phyloP scores from a whole-genome alignment of 2,888 invertebrate species.

The Uropetala carovei region DNA sequence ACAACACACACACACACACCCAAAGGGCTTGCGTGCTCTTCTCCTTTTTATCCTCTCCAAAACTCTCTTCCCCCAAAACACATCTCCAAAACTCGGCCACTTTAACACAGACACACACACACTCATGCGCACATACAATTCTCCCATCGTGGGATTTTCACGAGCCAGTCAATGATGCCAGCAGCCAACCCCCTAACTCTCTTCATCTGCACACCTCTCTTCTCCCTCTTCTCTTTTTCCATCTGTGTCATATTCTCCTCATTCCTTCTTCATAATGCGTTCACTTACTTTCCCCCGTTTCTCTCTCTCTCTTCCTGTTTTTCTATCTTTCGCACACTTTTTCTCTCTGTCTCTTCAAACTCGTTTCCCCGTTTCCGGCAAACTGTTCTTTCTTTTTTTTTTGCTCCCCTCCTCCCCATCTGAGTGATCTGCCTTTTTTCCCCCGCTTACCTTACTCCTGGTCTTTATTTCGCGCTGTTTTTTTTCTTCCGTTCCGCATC shows the following conservation, averaged over 20 bases:
- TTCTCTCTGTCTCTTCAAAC: neutral
- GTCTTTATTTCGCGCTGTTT: too few species aligned
- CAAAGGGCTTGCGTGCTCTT: slow-evolving; percentile 14
- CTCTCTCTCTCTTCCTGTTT: neutral
- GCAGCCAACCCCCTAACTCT: neutral
- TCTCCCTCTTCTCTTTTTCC: neutral
- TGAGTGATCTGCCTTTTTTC: too few species aligned
- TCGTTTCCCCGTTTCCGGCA: too few species aligned
- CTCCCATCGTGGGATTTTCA: neutral
- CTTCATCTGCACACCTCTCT: neutral
- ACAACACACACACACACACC: slow-evolving; percentile 16
- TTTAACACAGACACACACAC: slow-evolving; percentile 3
- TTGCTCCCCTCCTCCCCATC: too few species aligned
- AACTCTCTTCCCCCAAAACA: slow-evolving; percentile 11
- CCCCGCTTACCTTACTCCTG: too few species aligned
- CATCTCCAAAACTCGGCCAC: slow-evolving; percentile 21
- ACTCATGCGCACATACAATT: neutral
- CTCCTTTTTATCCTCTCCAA: neutral
- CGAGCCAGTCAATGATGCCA: neutral
- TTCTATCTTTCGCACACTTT: neutral
- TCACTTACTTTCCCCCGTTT: neutral
- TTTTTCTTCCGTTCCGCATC: too few species aligned
- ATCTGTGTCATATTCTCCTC: neutral
- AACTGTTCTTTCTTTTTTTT: too few species aligned
- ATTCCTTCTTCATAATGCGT: neutral